Evolutionary conservation across 23 tunicate species (phyloP).

Genomic region (Trididemnum miniatum): DNA sequence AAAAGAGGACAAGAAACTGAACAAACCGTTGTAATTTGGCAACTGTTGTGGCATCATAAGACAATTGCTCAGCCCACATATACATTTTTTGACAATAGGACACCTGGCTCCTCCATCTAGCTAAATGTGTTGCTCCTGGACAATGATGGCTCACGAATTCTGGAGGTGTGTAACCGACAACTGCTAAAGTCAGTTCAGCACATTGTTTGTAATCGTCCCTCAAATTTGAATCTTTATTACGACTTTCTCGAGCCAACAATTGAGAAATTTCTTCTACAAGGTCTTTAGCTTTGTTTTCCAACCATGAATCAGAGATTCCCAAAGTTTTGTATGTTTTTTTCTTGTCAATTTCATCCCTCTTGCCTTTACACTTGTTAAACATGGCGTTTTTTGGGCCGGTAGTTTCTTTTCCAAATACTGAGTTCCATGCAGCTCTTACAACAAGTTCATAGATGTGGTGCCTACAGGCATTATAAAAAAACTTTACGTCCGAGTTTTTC

Average conservation of each 20-base stretch:
- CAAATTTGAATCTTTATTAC: not conserved
- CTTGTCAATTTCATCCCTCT: not conserved
- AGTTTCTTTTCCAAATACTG: not conserved
- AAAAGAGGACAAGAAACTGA: too few species aligned
- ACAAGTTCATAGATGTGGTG: constrained; percentile 8
- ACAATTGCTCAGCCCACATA: too few species aligned
- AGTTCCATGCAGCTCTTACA: not conserved
- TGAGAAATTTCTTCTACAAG: not conserved
- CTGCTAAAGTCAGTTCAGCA: not conserved
- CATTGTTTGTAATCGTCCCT: not conserved
- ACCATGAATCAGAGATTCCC: not conserved
- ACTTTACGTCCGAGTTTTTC: not conserved
- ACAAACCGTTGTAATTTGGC: too few species aligned
- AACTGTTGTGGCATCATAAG: too few species aligned
- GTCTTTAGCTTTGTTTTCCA: not conserved
- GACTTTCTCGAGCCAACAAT: not conserved
- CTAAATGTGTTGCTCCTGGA: not conserved
- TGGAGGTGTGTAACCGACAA: not conserved
- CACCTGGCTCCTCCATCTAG: not conserved
- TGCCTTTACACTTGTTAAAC: not conserved
- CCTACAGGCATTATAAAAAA: not conserved
- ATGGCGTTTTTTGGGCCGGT: not conserved
- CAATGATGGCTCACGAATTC: not conserved
- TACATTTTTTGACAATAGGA: too few species aligned
- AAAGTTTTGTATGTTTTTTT: not conserved